Evolutionary conservation across 2,113 vertebrate species (phyloP).

Genomic region (Maccullochella peelii): DNA sequence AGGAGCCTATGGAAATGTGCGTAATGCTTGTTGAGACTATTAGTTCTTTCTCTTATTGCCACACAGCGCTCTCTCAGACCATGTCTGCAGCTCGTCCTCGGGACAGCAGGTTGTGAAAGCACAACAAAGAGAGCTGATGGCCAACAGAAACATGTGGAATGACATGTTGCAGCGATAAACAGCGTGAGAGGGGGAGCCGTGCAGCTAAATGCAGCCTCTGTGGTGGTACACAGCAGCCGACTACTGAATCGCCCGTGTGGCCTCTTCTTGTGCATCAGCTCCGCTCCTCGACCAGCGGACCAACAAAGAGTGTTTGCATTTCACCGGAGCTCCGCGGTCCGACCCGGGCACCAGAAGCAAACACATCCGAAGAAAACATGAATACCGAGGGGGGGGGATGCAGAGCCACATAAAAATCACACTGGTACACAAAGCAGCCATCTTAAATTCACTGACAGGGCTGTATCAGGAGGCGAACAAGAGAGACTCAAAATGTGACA

Average conservation of each 20-base stretch:
- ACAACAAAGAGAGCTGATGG: slow-evolving; percentile 55
- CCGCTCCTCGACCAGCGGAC: slow-evolving; percentile 47
- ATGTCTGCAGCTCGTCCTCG: slow-evolving; percentile 74
- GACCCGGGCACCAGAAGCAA: background rate
- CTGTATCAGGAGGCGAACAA: slow-evolving; percentile 79
- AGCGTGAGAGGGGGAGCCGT: slow-evolving; percentile 26
- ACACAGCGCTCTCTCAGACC: slow-evolving; percentile 25
- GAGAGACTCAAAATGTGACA: slow-evolving; percentile 77
- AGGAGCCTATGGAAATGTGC: background rate
- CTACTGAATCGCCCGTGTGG: slow-evolving; percentile 63
- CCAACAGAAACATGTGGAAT: background rate
- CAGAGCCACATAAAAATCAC: slow-evolving; percentile 59
- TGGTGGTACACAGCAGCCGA: slow-evolving; percentile 52
- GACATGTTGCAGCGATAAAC: slow-evolving; percentile 13
- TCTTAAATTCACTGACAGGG: slow-evolving; percentile 84
- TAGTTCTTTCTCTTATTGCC: slow-evolving; percentile 13
- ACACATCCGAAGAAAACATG: slow-evolving; percentile 11
- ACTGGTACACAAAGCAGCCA: slow-evolving; percentile 85
- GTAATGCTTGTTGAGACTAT: background rate
- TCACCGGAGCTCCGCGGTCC: slow-evolving; percentile 49
- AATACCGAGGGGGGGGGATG: slow-evolving; percentile 15
- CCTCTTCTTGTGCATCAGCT: slow-evolving; percentile 74
- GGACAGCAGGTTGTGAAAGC: slow-evolving; percentile 50
- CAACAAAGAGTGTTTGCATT: slow-evolving; percentile 73
- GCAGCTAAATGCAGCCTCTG: slow-evolving; percentile 34